Conservation (phyloP, 2,113 vertebrate species). For the Rhagologus leucostigma region DNA sequence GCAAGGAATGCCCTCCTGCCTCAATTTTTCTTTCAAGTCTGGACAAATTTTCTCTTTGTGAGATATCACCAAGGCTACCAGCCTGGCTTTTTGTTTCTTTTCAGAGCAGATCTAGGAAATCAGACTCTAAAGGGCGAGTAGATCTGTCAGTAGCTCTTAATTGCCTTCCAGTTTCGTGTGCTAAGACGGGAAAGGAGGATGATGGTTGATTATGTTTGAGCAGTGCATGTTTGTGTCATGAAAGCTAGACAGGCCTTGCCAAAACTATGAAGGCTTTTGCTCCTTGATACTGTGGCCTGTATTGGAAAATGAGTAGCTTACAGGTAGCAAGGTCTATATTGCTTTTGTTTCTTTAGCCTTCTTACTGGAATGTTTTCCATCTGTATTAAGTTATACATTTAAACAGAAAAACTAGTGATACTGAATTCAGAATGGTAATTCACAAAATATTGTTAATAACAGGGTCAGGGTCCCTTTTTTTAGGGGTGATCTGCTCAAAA, state of each 20-base stretch:
- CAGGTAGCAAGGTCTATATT: neutral
- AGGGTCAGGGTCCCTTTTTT: neutral
- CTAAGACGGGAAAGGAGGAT: neutral
- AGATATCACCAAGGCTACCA: neutral
- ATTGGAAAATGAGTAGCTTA: neutral
- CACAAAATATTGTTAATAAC: neutral
- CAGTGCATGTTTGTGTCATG: neutral
- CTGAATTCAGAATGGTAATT: neutral
- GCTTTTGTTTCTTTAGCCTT: neutral
- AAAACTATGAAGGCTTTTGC: neutral
- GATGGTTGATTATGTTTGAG: neutral
- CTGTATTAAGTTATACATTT: neutral
- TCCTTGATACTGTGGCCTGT: neutral
- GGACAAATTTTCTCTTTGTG: neutral
- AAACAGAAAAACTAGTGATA: neutral
- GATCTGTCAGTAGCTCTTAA: neutral
- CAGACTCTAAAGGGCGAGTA: neutral
- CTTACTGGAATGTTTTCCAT: neutral
- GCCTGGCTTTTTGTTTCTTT: neutral
- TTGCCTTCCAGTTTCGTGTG: neutral
- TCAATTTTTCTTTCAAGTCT: slow-evolving; percentile 18
- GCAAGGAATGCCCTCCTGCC: slow-evolving; percentile 4
- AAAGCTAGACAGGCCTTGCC: neutral
- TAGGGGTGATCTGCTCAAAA: neutral
- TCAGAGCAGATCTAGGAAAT: neutral